Conservation (phyloP, 2,888 invertebrate genomes). For the Cyrtodaria siliqua region DNA sequence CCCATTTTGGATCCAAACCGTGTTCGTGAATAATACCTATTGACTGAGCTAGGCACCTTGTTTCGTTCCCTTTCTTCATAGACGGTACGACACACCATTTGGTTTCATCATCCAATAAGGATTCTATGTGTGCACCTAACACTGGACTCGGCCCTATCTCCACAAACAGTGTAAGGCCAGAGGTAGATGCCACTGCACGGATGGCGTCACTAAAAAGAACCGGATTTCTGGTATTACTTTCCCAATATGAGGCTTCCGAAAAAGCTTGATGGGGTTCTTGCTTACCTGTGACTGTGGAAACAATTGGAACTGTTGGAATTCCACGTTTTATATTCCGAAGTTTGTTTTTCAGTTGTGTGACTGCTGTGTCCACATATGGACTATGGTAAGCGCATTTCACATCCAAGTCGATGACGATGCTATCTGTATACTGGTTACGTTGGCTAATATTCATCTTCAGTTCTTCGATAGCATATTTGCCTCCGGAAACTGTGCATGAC, state of each 20-base stretch:
- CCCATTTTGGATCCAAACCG: conserved; percentile 10
- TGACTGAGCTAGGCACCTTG: conserved; percentile 4
- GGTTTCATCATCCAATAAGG: conserved; percentile 14
- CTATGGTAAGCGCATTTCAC: conserved; percentile 75
- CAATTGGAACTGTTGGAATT: neutral
- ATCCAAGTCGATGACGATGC: conserved; percentile 42
- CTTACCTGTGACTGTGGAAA: conserved; percentile 45
- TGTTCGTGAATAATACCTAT: conserved; percentile 1
- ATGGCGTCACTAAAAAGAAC: conserved; percentile 63
- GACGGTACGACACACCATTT: conserved; percentile 13
- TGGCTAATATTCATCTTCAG: conserved; percentile 43
- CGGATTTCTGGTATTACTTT: conserved; percentile 60
- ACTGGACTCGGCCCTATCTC: conserved; percentile 57
- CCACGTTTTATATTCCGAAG: too few relatives aligned
- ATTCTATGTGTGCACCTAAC: conserved; percentile 21
- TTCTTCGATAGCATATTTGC: conserved; percentile 41
- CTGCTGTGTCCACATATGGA: conserved; percentile 52
- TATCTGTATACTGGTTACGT: neutral
- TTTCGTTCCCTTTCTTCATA: conserved; percentile 16
- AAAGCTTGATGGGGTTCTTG: too few relatives aligned
- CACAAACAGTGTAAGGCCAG: conserved; percentile 51
- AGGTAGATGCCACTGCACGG: conserved; percentile 17
- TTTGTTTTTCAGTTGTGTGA: too few relatives aligned
- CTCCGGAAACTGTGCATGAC: conserved; percentile 69
- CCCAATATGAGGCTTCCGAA: conserved; percentile 62